Percentiles rank a stretch among this genome's conserved stretches.
These are phyloP conservation scores for Electrona antarctica DNA, from an alignment of 2,113 vertebrate genomes.

Conservation along the genomic window DNA sequence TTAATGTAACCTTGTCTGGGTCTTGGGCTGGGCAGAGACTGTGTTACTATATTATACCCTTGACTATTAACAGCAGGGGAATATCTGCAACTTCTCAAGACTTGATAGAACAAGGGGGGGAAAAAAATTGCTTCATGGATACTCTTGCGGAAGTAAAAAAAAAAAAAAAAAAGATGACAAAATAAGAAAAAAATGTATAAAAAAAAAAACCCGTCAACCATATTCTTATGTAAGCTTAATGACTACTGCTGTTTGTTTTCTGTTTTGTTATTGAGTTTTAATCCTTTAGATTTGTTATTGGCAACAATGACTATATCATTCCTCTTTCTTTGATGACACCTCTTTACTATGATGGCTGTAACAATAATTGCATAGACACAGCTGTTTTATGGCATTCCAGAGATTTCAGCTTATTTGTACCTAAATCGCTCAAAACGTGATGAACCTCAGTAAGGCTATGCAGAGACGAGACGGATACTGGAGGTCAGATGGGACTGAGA, in stretches of 20 bases:
- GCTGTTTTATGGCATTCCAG: constrained; percentile 53
- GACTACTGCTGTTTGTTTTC: constrained; percentile 68
- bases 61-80: constrained; percentile 63
- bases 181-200: constrained; percentile 41
- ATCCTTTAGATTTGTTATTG: constrained; percentile 58
- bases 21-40: constrained; percentile 67
- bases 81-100: constrained; percentile 63
- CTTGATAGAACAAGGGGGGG: constrained; percentile 57
- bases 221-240: constrained; percentile 73
- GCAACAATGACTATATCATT: constrained; percentile 57
- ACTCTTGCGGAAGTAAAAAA: constrained; percentile 62
- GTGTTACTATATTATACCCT: constrained; percentile 57
- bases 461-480: constrained; percentile 48
- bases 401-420: constrained; percentile 47
- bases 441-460: constrained; percentile 68
- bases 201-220: constrained; percentile 52
- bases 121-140: constrained; percentile 54
- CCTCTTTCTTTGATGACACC: constrained; percentile 57
- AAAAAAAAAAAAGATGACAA: constrained; percentile 46
- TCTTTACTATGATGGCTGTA: constrained; percentile 37
- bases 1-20: constrained; percentile 72
- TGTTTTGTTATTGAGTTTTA: constrained; percentile 50
- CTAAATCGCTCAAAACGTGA: constrained; percentile 57
- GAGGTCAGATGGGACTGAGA: constrained; percentile 31
- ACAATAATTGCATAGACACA: constrained; percentile 37